A percentile compares a stretch with the other conserved stretches of the same genome.
These are phyloP conservation scores for Mellivora capensis DNA, from an alignment of 2,113 vertebrate species.

Conservation along the genomic window DNA sequence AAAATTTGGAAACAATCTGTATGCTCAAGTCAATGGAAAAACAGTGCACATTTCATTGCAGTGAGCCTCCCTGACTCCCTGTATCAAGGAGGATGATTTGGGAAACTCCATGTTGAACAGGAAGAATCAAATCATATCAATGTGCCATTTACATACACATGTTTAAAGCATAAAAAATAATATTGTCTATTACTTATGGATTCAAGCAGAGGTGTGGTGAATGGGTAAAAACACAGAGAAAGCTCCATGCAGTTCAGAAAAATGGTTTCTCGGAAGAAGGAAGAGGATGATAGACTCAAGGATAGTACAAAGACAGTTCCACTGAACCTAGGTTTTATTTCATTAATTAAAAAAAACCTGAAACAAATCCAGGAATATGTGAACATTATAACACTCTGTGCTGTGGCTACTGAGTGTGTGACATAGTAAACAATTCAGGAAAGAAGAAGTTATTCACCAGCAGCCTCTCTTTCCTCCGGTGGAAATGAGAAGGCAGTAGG, in stretches of 20 bases:
- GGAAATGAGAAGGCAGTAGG: constrained; percentile 41
- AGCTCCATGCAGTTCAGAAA: background rate
- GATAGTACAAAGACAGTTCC: background rate
- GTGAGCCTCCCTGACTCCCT: background rate
- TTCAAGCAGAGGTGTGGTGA: background rate
- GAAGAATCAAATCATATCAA: background rate
- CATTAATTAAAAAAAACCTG: constrained; percentile 33
- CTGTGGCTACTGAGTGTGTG: background rate
- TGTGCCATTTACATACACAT: background rate
- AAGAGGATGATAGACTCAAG: background rate
- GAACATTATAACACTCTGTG: background rate
- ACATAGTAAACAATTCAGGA: constrained; percentile 25
- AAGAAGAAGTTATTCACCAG: background rate
- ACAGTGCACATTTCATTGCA: background rate
- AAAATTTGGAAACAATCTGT: background rate
- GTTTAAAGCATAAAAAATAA: constrained; percentile 5
- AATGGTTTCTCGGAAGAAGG: background rate
- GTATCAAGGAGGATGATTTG: background rate
- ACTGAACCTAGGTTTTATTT: constrained; percentile 11
- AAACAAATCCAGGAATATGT: background rate
- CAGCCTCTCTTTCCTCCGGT: background rate
- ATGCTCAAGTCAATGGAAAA: background rate
- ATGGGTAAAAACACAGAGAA: background rate
- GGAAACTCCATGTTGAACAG: background rate
- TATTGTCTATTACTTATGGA: background rate